Base-by-base conservation (phyloP, 2,113 vertebrate genomes). In the Lycocorax pyrrhopterus region DNA sequence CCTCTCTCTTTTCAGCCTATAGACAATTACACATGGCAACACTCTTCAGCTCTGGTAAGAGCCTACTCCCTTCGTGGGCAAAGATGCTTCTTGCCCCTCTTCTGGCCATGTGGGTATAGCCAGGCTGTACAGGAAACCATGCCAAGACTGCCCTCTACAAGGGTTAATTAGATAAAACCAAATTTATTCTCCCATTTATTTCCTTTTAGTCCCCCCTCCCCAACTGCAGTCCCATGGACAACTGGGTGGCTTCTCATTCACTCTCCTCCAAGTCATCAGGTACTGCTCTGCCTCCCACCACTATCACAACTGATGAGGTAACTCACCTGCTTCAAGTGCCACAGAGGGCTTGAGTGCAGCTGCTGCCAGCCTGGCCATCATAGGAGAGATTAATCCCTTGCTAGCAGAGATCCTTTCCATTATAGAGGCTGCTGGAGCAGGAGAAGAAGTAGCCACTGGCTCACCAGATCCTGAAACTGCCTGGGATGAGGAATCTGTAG, bases 341-440 rank as follows among this genome's bases (percentile, higher is more conserved):
- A 97, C 97, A 49, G 98, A 98, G 59, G 99, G 98, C 95, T 99
- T 99, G 93, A 99, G 98, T 21, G 99, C 99, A 12, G 99, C 99
- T 1, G 99, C 99, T n/a, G 99, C 99, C 97, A 99, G 96, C 89
- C 99, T 97, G 87, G 99, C 99, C 99, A 99, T 99, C 99, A 99
- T 99, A 56, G 99, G 99, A 4, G 99, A 99, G 97, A 99, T 99
- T 96, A 99, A 98, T 51, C 99, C 99, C 97, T 99, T 99, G 97
- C 99, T 99, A 47, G 99, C 99, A 1, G 99, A 99, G 97, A 99
- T 99, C 98, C 99, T 99, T 97, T 99, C 99, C 99, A 99, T 99
- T 96, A 99, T 99, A 95, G 99, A 99, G 58, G 99, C 97, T 1
- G 98, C 97, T 79, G 98, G 93, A 56, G 98, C 98, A 3, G 99